A percentile compares a stretch with the other conserved stretches of the same genome.
These are phyloP conservation scores for Archips xylosteana DNA, from an alignment of 2,888 invertebrate species.

Conservation along the genomic window DNA sequence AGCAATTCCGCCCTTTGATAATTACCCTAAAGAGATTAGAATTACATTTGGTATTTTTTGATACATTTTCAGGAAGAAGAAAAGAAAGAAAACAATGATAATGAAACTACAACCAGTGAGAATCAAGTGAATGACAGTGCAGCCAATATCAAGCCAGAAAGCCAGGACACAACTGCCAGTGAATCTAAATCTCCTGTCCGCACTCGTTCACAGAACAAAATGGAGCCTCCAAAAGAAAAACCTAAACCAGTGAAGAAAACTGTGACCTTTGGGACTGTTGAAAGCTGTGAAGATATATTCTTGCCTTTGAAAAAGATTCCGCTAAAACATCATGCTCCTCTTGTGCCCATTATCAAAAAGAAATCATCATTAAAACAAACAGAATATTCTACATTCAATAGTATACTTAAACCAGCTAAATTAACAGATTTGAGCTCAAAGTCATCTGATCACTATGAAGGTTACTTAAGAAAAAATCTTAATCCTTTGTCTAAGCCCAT, in stretches of 20 bases:
- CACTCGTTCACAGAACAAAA: constrained; percentile 82
- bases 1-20: too few relatives aligned
- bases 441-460: constrained; percentile 82
- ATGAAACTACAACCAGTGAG: constrained; percentile 64
- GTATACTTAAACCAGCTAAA: constrained; percentile 87
- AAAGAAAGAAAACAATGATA: constrained; percentile 81
- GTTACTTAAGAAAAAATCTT: constrained; percentile 77
- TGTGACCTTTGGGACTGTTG: constrained; percentile 87
- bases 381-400: constrained; percentile 85
- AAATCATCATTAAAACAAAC: constrained; percentile 84
- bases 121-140: constrained; percentile 60
- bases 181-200: constrained; percentile 76
- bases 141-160: constrained; percentile 59
- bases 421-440: constrained; percentile 87
- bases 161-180: constrained; percentile 57
- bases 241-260: constrained; percentile 86
- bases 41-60: constrained; percentile 30
- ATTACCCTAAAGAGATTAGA: background rate
- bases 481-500: constrained; percentile 79
- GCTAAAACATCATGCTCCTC: constrained; percentile 85
- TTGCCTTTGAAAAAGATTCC: constrained; percentile 85
- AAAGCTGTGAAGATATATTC: constrained; percentile 87
- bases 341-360: constrained; percentile 87
- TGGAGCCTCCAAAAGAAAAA: constrained; percentile 79
- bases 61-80: constrained; percentile 77